These are phyloP conservation scores for Orbicella faveolata DNA, from an alignment of 64 coral and sea anemone species.

Conservation along the genomic window DNA sequence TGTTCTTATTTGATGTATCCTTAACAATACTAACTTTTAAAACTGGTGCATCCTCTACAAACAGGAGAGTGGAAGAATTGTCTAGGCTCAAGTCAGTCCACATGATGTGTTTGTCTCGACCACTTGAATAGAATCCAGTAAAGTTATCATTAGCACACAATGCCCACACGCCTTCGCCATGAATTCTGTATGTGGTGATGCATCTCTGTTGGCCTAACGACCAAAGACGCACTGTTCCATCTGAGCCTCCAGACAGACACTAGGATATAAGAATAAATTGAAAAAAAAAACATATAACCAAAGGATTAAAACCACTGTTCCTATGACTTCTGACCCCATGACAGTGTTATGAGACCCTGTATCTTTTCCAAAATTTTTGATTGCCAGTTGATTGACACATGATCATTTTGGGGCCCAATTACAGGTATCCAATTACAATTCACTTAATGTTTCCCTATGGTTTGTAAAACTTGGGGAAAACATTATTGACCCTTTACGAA, in stretches of 20 bases:
- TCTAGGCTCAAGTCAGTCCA: conserved; percentile 90
- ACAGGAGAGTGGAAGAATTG: conserved; percentile 79
- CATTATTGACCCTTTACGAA: too few species aligned
- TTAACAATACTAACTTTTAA: conserved; percentile 51
- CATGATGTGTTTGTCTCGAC: conserved; percentile 90
- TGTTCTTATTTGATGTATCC: neutral
- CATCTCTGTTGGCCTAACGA: conserved; percentile 96
- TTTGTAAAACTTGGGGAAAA: too few species aligned
- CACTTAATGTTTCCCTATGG: too few species aligned
- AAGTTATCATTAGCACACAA: conserved; percentile 82
- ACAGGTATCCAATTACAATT: too few species aligned
- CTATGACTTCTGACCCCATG: too few species aligned
- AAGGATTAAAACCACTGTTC: too few species aligned
- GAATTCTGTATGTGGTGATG: conserved; percentile 86
- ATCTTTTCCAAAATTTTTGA: too few species aligned
- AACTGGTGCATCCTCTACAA: conserved; percentile 92
- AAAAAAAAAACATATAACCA: neutral
- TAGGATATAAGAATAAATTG: conserved; percentile 6
- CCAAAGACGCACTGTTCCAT: conserved; percentile 96
- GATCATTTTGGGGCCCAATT: too few species aligned
- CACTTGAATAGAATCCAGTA: conserved; percentile 90
- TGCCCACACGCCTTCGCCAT: conserved; percentile 94
- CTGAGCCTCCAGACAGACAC: conserved; percentile 98
- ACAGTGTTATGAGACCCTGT: too few species aligned
- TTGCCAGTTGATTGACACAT: too few species aligned